Percentiles rank a stretch among this genome's conserved stretches.
Evolutionary conservation across 35 echinoderm and acorn worm species (phyloP).

Genomic region (Strongylocentrotus purpuratus): DNA sequence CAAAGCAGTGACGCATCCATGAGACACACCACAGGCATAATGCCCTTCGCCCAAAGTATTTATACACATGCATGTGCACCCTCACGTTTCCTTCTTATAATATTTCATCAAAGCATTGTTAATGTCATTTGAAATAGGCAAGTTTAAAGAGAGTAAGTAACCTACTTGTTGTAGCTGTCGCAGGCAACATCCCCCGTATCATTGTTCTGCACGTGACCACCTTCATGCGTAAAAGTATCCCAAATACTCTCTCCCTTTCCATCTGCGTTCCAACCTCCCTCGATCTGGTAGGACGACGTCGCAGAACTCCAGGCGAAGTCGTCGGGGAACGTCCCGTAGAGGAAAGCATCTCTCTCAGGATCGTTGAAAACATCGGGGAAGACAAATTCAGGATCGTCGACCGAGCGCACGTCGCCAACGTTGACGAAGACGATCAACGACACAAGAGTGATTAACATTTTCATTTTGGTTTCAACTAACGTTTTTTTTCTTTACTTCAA

Average conservation of each 20-base stretch:
- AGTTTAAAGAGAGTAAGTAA: neutral
- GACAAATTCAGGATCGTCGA: constrained; percentile 55
- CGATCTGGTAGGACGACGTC: constrained; percentile 88
- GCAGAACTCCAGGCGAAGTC: constrained; percentile 71
- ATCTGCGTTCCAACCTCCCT: constrained; percentile 74
- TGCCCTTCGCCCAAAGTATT: too few relatives aligned
- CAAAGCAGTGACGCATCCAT: too few relatives aligned
- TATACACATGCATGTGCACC: too few relatives aligned
- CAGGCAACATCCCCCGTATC: constrained; percentile 77
- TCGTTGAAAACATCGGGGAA: constrained; percentile 77
- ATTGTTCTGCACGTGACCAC: constrained; percentile 58
- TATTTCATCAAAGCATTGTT: too few relatives aligned
- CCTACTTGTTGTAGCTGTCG: constrained; percentile 77
- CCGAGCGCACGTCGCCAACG: neutral
- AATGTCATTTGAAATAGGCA: too few relatives aligned
- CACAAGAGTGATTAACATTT: neutral
- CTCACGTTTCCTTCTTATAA: too few relatives aligned
- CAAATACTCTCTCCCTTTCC: constrained; percentile 77
- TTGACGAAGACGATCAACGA: neutral
- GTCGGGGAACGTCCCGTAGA: constrained; percentile 74
- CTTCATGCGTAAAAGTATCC: constrained; percentile 82
- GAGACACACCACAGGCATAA: too few relatives aligned
- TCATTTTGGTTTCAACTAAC: neutral
- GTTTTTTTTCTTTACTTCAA: neutral
- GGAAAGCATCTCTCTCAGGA: constrained; percentile 67